phyloP scores from a whole-genome alignment of 2,113 vertebrate genomes.

The Podocnemis expansa region DNA sequence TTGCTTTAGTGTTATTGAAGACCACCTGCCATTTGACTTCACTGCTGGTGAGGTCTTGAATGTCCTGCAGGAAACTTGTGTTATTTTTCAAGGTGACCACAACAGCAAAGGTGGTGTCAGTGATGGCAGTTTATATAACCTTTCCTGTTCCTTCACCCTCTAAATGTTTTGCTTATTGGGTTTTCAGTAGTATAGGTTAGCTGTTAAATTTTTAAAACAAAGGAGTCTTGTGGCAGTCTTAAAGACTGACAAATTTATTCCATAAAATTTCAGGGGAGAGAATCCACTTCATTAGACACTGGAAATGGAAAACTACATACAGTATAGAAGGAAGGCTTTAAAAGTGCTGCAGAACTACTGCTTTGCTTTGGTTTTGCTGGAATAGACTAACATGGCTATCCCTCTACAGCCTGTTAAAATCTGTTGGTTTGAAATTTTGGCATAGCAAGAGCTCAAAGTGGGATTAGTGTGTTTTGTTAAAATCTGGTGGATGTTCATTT shows the following conservation, averaged over 20 bases:
- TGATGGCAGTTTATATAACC: not conserved
- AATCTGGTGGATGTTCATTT: not conserved
- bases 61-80: not conserved
- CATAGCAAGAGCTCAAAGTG: too few species aligned
- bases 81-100: not conserved
- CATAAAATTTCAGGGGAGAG: too few species aligned
- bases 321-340: too few species aligned
- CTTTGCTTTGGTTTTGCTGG: too few species aligned
- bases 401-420: not conserved
- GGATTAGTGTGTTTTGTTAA: not conserved
- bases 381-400: too few species aligned
- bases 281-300: too few species aligned
- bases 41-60: not conserved
- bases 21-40: not conserved
- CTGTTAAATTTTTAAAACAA: not conserved
- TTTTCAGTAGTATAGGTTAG: not conserved
- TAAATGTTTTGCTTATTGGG: not conserved
- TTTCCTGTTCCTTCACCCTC: not conserved
- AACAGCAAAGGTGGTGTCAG: not conserved
- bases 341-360: too few species aligned
- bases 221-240: too few species aligned
- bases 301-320: too few species aligned
- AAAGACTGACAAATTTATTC: too few species aligned
- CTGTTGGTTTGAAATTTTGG: not conserved
- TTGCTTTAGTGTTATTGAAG: not conserved